These are phyloP conservation scores for Chloroceryle aenea DNA, from an alignment of 2,113 vertebrate genomes.

Conservation along the genomic window DNA sequence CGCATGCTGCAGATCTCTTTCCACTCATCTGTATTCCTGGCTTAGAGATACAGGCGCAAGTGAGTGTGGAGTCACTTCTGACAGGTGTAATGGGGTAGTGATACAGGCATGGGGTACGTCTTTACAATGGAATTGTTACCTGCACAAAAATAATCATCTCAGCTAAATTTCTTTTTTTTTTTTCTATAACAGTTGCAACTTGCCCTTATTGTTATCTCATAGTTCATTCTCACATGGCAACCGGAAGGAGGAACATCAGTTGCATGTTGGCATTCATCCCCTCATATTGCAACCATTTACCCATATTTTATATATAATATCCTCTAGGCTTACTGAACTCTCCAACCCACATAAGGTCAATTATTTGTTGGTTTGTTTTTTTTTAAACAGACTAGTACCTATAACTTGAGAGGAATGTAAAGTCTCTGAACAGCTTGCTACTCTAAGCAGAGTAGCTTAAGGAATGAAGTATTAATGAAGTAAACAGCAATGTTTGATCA, in stretches of 20 bases:
- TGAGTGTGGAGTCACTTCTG: neutral
- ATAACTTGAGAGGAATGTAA: neutral
- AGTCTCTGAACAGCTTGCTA: neutral
- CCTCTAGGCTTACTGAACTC: neutral
- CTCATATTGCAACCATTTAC: neutral
- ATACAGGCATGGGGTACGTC: neutral
- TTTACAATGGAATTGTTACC: neutral
- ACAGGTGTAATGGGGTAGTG: neutral
- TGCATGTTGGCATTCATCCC: neutral
- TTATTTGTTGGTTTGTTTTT: neutral
- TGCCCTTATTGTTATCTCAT: neutral
- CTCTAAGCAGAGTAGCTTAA: neutral
- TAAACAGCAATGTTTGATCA: neutral
- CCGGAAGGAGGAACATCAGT: neutral
- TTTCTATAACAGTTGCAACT: neutral
- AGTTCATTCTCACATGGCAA: neutral
- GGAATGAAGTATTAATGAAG: conserved; percentile 8
- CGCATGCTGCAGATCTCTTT: neutral
- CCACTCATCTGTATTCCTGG: neutral
- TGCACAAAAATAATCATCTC: neutral
- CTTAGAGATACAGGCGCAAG: neutral
- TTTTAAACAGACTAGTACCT: neutral
- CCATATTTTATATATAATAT: neutral
- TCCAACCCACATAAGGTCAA: neutral
- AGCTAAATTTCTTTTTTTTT: neutral